These are phyloP conservation scores for Grallaria varia DNA, from an alignment of 2,113 vertebrate species.

Conservation along the genomic window DNA sequence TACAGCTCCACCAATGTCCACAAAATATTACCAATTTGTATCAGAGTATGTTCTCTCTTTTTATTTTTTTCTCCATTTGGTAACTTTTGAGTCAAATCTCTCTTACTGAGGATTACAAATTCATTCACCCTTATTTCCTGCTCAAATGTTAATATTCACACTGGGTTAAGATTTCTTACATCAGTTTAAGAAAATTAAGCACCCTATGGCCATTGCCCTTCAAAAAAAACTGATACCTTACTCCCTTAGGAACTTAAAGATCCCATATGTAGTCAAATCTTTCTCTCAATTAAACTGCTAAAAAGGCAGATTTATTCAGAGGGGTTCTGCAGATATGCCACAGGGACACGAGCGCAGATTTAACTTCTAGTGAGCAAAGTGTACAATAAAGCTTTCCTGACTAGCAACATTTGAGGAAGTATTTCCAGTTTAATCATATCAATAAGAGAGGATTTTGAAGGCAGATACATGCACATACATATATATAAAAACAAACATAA, in stretches of 20 bases:
- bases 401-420: neutral
- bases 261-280: neutral
- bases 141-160: neutral
- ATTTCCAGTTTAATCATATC: too few relatives aligned
- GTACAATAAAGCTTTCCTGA: neutral
- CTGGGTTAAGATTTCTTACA: neutral
- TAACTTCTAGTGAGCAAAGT: neutral
- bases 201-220: neutral
- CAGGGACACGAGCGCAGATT: neutral
- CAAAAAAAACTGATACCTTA: neutral
- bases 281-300: neutral
- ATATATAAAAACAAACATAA: neutral
- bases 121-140: neutral
- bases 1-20: neutral
- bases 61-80: neutral
- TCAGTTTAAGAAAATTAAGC: neutral
- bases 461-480: accelerated
- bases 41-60: neutral
- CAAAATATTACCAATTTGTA: neutral
- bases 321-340: neutral
- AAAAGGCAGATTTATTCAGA: neutral
- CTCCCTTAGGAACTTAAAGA: neutral
- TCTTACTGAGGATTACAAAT: neutral
- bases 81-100: neutral
- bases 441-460: neutral